A percentile compares a stretch with the other conserved stretches of the same genome.
These are phyloP conservation scores for Syngnathoides biaculeatus DNA, from an alignment of 2,113 vertebrate species.

Conservation along the genomic window DNA sequence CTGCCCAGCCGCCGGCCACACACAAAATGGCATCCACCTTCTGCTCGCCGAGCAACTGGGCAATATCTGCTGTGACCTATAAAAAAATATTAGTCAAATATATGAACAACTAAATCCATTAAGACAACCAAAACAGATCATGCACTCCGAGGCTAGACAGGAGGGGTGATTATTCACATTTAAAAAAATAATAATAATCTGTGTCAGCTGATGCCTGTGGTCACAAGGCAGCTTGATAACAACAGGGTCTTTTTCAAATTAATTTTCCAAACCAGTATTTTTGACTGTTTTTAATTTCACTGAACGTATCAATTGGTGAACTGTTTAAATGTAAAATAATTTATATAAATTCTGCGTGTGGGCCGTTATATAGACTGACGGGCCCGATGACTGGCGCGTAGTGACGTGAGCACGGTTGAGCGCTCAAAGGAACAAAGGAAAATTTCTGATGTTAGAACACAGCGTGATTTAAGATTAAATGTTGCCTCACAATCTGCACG, in stretches of 20 bases:
- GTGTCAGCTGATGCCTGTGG: conserved; percentile 5
- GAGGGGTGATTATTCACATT: not conserved
- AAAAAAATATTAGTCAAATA: conserved; percentile 15
- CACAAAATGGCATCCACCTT: conserved; percentile 94
- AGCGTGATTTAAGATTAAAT: too few species aligned
- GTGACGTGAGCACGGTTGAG: too few species aligned
- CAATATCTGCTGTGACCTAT: conserved; percentile 87
- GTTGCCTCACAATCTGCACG: too few species aligned
- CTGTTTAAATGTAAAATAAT: not conserved
- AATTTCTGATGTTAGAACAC: too few species aligned
- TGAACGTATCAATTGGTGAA: not conserved
- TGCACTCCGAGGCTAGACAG: not conserved
- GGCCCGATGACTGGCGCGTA: too few species aligned
- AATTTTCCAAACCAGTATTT: not conserved
- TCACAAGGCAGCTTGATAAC: not conserved
- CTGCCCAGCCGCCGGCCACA: conserved; percentile 95
- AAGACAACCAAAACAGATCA: not conserved
- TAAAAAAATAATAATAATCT: not conserved
- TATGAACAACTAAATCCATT: too few species aligned
- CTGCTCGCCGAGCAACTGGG: conserved; percentile 81
- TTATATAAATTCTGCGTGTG: too few species aligned
- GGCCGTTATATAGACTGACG: too few species aligned
- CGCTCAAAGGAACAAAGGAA: too few species aligned
- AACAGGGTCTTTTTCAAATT: not conserved
- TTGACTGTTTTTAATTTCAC: not conserved